Conservation (phyloP, 30 jellyfish, hydroid and myxozoan genomes). For the Pseudorhiza aurosa region DNA sequence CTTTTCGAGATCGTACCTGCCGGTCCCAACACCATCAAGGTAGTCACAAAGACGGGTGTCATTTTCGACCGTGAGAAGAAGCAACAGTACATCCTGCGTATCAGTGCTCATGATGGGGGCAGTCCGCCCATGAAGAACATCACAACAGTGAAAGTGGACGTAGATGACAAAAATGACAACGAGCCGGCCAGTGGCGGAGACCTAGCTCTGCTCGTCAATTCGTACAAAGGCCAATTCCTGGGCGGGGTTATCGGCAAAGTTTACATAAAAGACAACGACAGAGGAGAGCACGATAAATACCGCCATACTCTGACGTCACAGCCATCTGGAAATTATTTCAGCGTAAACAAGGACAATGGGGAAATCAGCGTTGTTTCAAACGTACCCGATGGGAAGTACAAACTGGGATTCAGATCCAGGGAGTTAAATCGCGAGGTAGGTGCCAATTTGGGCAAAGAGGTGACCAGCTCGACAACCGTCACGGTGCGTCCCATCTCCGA, state of each 20-base stretch:
- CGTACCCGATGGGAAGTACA: slow-evolving; percentile 78
- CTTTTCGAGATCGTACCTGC: slow-evolving; percentile 42
- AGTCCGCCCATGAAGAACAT: slow-evolving; percentile 69
- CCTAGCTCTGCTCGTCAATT: slow-evolving; percentile 62
- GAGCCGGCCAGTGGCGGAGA: slow-evolving; percentile 85
- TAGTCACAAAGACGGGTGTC: slow-evolving; percentile 72
- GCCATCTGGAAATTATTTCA: slow-evolving; percentile 68
- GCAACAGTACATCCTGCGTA: slow-evolving; percentile 46
- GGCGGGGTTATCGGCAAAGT: slow-evolving; percentile 92
- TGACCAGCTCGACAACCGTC: slow-evolving; percentile 74
- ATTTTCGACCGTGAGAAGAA: slow-evolving; percentile 88
- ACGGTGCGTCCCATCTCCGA: slow-evolving; percentile 83
- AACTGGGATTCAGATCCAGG: slow-evolving; percentile 69
- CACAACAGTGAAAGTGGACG: slow-evolving; percentile 85
- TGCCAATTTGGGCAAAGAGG: slow-evolving; percentile 50
- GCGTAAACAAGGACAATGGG: slow-evolving; percentile 67
- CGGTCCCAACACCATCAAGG: slow-evolving; percentile 38
- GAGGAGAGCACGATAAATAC: slow-evolving; percentile 63
- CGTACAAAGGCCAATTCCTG: slow-evolving; percentile 84
- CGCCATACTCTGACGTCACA: slow-evolving; percentile 74
- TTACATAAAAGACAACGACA: slow-evolving; percentile 83
- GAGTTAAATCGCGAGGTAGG: slow-evolving; percentile 82
- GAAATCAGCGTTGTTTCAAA: slow-evolving; percentile 64
- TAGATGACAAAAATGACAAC: slow-evolving; percentile 85
- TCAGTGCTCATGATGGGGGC: slow-evolving; percentile 89